A percentile compares a stretch with the other conserved stretches of the same genome.
phyloP scores from a whole-genome alignment of 1,140 invertebrate genomes.

The Euura lappo region DNA sequence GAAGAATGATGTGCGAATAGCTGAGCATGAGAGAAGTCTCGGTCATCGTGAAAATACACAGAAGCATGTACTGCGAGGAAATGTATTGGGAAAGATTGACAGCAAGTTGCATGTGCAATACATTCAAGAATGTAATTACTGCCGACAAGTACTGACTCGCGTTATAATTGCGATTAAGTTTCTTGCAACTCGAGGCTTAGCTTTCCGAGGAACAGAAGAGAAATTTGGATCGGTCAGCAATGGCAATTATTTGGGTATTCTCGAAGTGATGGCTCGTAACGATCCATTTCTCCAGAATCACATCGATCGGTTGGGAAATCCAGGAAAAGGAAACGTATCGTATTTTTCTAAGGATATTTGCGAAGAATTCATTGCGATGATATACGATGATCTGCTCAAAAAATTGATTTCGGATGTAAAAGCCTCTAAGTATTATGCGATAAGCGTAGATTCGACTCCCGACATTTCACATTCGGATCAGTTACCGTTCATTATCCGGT shows the following conservation, averaged over 20 bases:
- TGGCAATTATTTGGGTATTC: conserved; percentile 13
- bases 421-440: background rate
- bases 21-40: conserved; percentile 25
- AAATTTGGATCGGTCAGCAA: conserved; percentile 22
- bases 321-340: conserved; percentile 23
- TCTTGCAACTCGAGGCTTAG: conserved; percentile 24
- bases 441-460: background rate
- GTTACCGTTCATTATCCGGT: background rate
- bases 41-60: conserved; percentile 22
- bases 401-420: background rate
- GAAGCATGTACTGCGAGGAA: conserved; percentile 20
- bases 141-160: conserved; percentile 22
- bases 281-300: conserved; percentile 20
- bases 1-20: conserved; percentile 25
- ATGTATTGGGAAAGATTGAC: conserved; percentile 25
- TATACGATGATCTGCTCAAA: background rate
- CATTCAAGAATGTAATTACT: conserved; percentile 20
- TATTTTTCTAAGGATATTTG: conserved; percentile 10
- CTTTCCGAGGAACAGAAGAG: conserved; percentile 28
- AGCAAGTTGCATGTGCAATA: conserved; percentile 23
- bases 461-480: background rate
- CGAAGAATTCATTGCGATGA: background rate
- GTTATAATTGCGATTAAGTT: conserved; percentile 26
- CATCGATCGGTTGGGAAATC: conserved; percentile 22
- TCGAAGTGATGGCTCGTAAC: conserved; percentile 22